phyloP scores from a whole-genome alignment of 2,888 invertebrate species.

The Nyleta sp. region DNA sequence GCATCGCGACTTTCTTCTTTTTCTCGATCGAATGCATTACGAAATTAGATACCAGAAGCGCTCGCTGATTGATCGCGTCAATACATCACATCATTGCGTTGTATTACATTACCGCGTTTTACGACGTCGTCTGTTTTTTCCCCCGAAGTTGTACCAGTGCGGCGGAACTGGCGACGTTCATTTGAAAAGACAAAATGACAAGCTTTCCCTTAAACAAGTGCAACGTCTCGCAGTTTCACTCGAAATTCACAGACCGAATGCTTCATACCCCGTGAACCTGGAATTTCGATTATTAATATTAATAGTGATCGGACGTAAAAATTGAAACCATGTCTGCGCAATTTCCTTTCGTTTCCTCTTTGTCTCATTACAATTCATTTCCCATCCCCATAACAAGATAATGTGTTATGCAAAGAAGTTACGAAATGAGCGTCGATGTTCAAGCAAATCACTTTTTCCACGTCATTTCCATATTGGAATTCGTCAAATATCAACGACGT shows the following conservation, averaged over 20 bases:
- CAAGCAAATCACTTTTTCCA: too few relatives aligned
- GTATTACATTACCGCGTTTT: conserved; percentile 28
- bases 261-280: not conserved
- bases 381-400: conserved; percentile 1
- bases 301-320: not conserved
- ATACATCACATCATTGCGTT: conserved; percentile 32
- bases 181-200: not conserved
- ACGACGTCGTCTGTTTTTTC: conserved; percentile 22
- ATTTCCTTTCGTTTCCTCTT: conserved; percentile 24
- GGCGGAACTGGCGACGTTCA: conserved; percentile 2
- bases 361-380: not conserved
- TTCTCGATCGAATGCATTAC: conserved; percentile 25
- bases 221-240: conserved; percentile 1
- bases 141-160: conserved; percentile 17
- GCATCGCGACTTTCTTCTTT: not conserved
- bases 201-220: not conserved
- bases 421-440: too few relatives aligned
- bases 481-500: too few relatives aligned
- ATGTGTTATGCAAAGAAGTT: too few relatives aligned
- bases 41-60: conserved; percentile 25
- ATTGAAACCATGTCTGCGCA: conserved; percentile 27
- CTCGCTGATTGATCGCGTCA: conserved; percentile 39
- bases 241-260: not conserved
- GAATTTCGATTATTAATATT: not conserved
- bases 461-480: too few relatives aligned